A percentile compares a stretch with the other conserved stretches of the same genome.
These are phyloP conservation scores for Drymodes brunneopygia DNA, from an alignment of 2,113 vertebrate genomes.

Conservation along the genomic window DNA sequence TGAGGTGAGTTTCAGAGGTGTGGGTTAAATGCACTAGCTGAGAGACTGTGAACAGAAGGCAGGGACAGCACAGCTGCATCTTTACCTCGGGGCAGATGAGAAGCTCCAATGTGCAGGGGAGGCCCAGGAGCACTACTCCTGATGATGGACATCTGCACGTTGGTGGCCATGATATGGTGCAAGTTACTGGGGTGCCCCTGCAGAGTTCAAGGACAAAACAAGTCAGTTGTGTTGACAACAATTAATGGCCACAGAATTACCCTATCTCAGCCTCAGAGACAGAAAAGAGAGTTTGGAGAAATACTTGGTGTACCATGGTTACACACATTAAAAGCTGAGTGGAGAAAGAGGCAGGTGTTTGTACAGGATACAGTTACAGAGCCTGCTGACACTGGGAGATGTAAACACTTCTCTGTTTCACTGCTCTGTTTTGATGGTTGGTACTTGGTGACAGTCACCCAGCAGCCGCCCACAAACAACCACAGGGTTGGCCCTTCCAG, in stretches of 20 bases:
- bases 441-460: not conserved
- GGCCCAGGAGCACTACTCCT: constrained; percentile 83
- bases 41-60: not conserved
- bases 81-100: constrained; percentile 93
- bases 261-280: not conserved
- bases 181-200: constrained; percentile 93
- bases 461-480: not conserved
- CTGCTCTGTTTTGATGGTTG: not conserved
- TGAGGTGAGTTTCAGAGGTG: not conserved
- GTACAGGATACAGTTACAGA: not conserved
- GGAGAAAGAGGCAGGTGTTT: not conserved
- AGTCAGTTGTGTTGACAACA: not conserved
- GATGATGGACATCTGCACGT: constrained; percentile 93
- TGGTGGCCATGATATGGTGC: constrained; percentile 92
- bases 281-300: not conserved
- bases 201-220: not conserved
- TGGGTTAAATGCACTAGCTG: not conserved
- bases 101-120: constrained; percentile 87
- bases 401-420: not conserved
- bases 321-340: not conserved
- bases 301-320: not conserved
- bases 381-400: not conserved
- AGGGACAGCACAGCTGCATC: not conserved
- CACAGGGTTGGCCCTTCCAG: not conserved
- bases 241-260: not conserved